phyloP scores from a whole-genome alignment of 2,797 vertebrate genomes.

The Acanthurus leucopareius region DNA sequence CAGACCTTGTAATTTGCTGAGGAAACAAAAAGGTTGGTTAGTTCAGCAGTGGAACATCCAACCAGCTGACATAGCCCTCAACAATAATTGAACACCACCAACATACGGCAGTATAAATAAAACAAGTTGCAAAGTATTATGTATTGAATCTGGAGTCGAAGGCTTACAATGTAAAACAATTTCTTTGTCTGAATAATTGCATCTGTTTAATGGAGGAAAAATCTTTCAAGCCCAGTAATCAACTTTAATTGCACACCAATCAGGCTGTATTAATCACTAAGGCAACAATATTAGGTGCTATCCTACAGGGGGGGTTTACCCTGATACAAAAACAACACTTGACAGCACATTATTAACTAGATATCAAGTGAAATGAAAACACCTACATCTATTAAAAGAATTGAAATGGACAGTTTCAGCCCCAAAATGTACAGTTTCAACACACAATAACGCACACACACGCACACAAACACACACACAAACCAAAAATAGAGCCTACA shows the following conservation, averaged over 20 bases:
- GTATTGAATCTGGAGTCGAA: neutral
- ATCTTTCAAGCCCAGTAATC: neutral
- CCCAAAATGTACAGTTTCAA: no score
- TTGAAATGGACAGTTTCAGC: no score
- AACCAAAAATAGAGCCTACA: no score
- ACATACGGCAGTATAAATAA: neutral
- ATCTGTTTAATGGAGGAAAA: neutral
- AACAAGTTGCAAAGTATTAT: neutral
- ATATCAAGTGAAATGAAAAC: neutral
- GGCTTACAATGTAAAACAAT: neutral
- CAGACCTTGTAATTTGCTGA: neutral
- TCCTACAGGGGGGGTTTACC: neutral
- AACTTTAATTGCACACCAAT: neutral
- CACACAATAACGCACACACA: no score
- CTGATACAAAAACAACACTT: neutral
- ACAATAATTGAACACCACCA: conserved; percentile 3
- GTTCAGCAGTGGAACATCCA: neutral
- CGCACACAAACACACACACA: no score
- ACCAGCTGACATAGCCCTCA: neutral
- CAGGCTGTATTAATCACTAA: neutral
- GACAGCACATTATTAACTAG: neutral
- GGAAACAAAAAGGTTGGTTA: conserved; percentile 11
- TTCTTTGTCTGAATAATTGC: conserved; percentile 7
- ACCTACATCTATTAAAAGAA: neutral
- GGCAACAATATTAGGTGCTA: neutral